Conservation (phyloP, 2,113 vertebrate species). For the Xenopus borealis region DNA sequence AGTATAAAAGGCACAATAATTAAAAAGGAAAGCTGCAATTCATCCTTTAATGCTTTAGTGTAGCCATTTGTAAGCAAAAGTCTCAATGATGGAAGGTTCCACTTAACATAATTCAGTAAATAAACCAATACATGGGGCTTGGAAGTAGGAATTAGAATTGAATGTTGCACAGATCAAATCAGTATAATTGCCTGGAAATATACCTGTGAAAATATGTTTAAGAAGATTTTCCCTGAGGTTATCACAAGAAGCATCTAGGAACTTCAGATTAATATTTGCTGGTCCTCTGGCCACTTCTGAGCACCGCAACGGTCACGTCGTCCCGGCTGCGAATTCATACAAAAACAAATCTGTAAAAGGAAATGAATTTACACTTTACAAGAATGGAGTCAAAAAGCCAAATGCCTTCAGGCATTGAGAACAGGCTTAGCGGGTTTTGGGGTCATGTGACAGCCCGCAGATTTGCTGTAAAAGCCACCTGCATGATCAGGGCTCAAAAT, state of each 20-base stretch:
- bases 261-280: neutral
- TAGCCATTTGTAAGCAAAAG: too few species aligned
- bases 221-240: neutral
- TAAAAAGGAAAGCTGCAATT: too few species aligned
- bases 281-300: too few species aligned
- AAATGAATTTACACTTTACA: neutral
- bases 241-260: neutral
- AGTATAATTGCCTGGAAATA: neutral
- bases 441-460: neutral
- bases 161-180: neutral
- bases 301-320: too few species aligned
- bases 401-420: neutral
- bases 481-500: neutral
- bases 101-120: too few species aligned
- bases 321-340: neutral
- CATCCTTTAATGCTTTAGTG: too few species aligned
- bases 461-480: neutral
- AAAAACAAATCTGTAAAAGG: neutral
- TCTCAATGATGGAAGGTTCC: too few species aligned
- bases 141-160: too few species aligned
- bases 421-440: slow-evolving; percentile 29
- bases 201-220: neutral
- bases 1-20: too few species aligned
- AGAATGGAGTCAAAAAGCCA: neutral
- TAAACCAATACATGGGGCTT: too few species aligned